phyloP scores from a whole-genome alignment of 2,797 vertebrate genomes.

The Parambassis ranga region DNA sequence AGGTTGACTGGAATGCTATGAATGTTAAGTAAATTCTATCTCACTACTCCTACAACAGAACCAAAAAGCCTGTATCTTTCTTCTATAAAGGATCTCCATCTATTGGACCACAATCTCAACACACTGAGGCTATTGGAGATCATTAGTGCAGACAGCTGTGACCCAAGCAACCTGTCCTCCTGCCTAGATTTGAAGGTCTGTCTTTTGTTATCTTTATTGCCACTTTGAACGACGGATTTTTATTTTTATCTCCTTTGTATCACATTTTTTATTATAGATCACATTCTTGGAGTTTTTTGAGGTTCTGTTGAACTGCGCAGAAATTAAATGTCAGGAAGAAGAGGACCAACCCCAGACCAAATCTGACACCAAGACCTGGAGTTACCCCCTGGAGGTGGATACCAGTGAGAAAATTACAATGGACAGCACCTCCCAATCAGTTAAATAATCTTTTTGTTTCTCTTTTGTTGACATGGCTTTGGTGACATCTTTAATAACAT shows the following conservation, averaged over 20 bases:
- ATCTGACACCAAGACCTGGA: background rate
- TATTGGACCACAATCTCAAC: slow-evolving; percentile 84
- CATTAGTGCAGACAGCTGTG: slow-evolving; percentile 77
- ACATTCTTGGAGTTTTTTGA: slow-evolving; percentile 95
- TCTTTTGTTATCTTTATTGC: no score
- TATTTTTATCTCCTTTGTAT: no score
- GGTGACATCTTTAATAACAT: background rate
- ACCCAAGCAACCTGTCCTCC: slow-evolving; percentile 34
- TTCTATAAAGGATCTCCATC: slow-evolving; percentile 89
- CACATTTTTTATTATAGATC: slow-evolving; percentile 73
- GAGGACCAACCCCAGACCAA: background rate
- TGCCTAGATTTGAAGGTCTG: slow-evolving; percentile 85
- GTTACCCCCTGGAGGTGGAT: background rate
- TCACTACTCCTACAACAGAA: background rate
- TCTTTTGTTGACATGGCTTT: no score
- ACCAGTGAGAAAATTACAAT: background rate
- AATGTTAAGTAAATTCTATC: background rate
- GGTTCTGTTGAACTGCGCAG: slow-evolving; percentile 85
- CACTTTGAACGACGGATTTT: no score
- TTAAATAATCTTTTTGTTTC: no score
- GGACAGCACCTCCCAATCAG: slow-evolving; percentile 1
- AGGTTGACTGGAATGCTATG: no score
- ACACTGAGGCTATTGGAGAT: slow-evolving; percentile 77
- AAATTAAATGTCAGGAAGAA: slow-evolving; percentile 62
- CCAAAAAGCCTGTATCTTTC: no score